phyloP scores from a whole-genome alignment of 2,797 vertebrate genomes.

The Rhinophrynus dorsalis region DNA sequence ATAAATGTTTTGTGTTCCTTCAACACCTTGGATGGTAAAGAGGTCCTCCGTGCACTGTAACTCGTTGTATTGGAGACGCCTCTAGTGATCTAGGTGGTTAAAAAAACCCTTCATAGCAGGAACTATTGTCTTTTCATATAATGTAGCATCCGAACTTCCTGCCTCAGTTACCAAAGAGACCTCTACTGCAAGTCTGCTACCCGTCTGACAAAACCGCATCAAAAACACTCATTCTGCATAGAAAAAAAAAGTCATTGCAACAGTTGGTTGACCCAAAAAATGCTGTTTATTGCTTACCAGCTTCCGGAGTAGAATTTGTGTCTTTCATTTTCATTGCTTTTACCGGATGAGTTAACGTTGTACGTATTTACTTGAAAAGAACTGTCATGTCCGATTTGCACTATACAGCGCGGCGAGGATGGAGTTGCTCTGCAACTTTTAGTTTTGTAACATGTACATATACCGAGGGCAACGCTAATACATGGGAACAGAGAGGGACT shows the following conservation, averaged over 20 bases:
- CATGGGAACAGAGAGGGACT: conserved; percentile 69
- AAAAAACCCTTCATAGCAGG: conserved; percentile 66
- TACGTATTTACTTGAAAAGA: conserved; percentile 79
- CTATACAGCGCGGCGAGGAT: conserved; percentile 76
- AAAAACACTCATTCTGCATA: conserved; percentile 54
- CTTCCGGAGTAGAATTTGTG: conserved; percentile 64
- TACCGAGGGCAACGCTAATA: conserved; percentile 75
- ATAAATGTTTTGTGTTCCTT: too few relatives aligned
- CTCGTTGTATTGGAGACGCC: too few relatives aligned
- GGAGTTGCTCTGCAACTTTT: conserved; percentile 64
- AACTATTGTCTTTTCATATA: conserved; percentile 59
- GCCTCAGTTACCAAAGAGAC: conserved; percentile 94
- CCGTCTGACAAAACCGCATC: conserved; percentile 47
- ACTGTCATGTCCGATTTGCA: conserved; percentile 85
- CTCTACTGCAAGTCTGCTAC: conserved; percentile 75
- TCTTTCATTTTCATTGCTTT: conserved; percentile 54
- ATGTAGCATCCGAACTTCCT: conserved; percentile 74
- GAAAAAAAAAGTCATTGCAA: conserved; percentile 65
- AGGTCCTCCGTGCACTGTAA: too few relatives aligned
- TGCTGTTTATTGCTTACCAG: conserved; percentile 62
- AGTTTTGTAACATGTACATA: conserved; percentile 63
- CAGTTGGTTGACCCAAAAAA: conserved; percentile 67
- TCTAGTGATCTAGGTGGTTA: too few relatives aligned
- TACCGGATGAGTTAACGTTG: conserved; percentile 64
- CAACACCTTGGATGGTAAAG: too few relatives aligned